Conservation (phyloP, 2,113 vertebrate species). For the Thalassarche chlororhynchos region DNA sequence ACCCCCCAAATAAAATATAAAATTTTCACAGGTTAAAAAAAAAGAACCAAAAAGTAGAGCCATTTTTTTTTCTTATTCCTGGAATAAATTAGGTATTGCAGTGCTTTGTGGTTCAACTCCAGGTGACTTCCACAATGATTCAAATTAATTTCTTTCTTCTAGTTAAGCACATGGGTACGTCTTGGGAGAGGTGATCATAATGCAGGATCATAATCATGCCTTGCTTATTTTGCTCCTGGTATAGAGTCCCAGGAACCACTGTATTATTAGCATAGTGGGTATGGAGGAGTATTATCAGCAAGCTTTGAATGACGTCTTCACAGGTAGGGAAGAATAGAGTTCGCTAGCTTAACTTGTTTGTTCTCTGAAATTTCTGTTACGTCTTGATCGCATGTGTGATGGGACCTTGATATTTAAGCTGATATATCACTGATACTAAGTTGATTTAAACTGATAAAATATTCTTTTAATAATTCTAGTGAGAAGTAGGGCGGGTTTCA, state of each 20-base stretch:
- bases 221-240: neutral
- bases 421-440: too few species aligned
- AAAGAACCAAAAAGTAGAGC: too few species aligned
- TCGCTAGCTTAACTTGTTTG: accelerated
- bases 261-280: accelerated
- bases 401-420: too few species aligned
- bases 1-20: accelerated
- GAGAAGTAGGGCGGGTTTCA: neutral
- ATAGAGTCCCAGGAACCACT: accelerated
- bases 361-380: too few species aligned
- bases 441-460: neutral
- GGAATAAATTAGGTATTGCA: neutral
- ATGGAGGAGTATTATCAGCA: accelerated
- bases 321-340: neutral
- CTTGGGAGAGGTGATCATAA: neutral
- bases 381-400: accelerated
- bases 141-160: neutral
- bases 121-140: neutral
- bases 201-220: accelerated
- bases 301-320: neutral
- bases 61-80: too few species aligned
- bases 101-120: neutral
- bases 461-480: neutral
- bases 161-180: neutral
- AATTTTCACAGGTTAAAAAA: neutral